phyloP scores from a whole-genome alignment of 2,888 invertebrate genomes.

The Baccha elongata region DNA sequence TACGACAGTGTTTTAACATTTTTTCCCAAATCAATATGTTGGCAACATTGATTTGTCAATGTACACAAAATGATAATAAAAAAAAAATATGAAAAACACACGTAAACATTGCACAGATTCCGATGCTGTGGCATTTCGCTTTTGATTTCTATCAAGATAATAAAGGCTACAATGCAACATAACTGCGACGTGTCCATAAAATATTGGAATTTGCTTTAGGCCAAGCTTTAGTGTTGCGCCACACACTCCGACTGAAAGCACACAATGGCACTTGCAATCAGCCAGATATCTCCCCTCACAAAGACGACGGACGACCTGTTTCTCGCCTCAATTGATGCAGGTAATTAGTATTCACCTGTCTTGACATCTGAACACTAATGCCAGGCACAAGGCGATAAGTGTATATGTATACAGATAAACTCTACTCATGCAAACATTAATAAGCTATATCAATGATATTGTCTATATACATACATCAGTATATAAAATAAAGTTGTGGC shows the following conservation, averaged over 20 bases:
- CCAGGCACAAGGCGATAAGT: conserved; percentile 32
- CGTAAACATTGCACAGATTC: not conserved
- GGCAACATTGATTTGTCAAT: not conserved
- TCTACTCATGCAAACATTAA: conserved; percentile 10
- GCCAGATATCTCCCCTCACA: conserved; percentile 24
- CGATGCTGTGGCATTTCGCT: conserved; percentile 58
- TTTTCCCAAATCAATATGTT: not conserved
- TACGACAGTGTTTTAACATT: too few relatives aligned
- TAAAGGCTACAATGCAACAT: conserved; percentile 40
- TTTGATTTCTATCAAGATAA: conserved; percentile 59
- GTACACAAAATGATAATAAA: not conserved
- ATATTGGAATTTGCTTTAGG: conserved; percentile 47
- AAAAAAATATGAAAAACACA: not conserved
- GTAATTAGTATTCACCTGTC: conserved; percentile 69
- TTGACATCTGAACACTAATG: conserved; percentile 47
- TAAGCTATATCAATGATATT: conserved; percentile 19
- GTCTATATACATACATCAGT: not conserved
- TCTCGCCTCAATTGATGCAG: conserved; percentile 50
- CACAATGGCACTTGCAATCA: conserved; percentile 40
- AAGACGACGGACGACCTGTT: conserved; percentile 43
- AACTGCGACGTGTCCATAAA: conserved; percentile 46
- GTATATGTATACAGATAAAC: not conserved
- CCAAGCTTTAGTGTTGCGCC: conserved; percentile 47
- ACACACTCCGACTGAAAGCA: not conserved
- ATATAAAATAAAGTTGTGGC: not conserved